Evolutionary conservation across 2,797 vertebrate genomes (phyloP).

Genomic region (Anableps anableps): DNA sequence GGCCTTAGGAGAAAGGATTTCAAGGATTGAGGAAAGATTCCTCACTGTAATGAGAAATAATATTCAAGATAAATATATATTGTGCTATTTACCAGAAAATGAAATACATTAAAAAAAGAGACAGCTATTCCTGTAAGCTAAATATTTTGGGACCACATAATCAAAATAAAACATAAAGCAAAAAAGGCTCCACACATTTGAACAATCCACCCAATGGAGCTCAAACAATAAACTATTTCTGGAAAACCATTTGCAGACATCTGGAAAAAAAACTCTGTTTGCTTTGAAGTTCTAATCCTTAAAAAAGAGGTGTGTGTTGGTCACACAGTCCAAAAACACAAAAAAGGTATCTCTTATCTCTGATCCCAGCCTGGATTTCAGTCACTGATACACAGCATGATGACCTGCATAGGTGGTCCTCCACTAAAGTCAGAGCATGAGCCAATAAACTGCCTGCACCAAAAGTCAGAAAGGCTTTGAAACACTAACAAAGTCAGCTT

Average conservation of each 20-base stretch:
- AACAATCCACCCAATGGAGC: background rate
- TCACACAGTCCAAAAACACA: background rate
- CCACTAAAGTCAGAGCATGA: background rate
- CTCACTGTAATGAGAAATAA: background rate
- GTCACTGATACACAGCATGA: background rate
- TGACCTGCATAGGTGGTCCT: slow-evolving; percentile 4
- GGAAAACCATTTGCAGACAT: too few relatives aligned
- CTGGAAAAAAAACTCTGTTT: background rate
- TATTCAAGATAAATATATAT: background rate
- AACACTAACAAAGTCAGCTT: background rate
- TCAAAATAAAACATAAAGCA: background rate
- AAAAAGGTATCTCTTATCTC: background rate
- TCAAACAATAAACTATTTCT: background rate
- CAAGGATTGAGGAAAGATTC: background rate
- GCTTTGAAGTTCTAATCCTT: background rate
- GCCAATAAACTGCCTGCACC: background rate
- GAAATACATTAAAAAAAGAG: background rate
- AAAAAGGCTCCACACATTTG: background rate
- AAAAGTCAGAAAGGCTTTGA: slow-evolving; percentile 12
- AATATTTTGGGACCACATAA: background rate
- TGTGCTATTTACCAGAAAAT: background rate
- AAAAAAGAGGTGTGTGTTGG: background rate
- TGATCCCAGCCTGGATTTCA: slow-evolving; percentile 4
- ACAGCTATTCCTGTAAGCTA: background rate
- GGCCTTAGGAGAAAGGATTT: background rate